Conservation (phyloP, 2,113 vertebrate species). For the Chamaea fasciata region DNA sequence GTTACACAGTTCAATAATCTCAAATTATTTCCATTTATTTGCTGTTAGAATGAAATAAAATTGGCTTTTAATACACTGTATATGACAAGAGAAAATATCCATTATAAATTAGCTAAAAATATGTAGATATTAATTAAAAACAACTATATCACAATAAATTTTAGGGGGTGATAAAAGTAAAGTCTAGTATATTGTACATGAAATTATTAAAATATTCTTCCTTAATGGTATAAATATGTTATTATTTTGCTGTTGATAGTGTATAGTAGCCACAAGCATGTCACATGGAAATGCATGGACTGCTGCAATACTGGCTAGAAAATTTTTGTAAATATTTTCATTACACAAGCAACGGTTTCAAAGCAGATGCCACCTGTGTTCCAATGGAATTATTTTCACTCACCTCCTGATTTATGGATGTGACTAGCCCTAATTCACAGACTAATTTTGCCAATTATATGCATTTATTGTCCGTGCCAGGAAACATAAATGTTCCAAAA, state of each 20-base stretch:
- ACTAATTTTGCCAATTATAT: background rate
- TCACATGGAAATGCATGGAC: background rate
- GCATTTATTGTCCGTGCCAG: background rate
- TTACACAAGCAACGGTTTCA: background rate
- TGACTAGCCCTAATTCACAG: background rate
- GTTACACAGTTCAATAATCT: background rate
- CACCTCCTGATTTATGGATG: background rate
- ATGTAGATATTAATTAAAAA: background rate
- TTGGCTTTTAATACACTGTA: background rate
- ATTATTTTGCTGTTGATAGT: background rate
- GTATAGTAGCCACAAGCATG: background rate
- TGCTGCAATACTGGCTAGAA: background rate
- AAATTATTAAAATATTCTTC: background rate
- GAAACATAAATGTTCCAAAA: background rate
- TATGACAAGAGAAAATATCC: background rate
- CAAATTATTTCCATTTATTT: background rate
- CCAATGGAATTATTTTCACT: background rate
- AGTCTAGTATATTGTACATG: background rate
- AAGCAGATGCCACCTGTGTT: background rate
- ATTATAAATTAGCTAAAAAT: background rate
- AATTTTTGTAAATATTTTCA: background rate
- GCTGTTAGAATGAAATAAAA: background rate
- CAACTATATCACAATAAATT: background rate
- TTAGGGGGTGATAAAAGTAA: background rate
- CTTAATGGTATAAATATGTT: background rate